Conservation (phyloP, 2,797 vertebrate genomes). For the Coendou prehensilis region DNA sequence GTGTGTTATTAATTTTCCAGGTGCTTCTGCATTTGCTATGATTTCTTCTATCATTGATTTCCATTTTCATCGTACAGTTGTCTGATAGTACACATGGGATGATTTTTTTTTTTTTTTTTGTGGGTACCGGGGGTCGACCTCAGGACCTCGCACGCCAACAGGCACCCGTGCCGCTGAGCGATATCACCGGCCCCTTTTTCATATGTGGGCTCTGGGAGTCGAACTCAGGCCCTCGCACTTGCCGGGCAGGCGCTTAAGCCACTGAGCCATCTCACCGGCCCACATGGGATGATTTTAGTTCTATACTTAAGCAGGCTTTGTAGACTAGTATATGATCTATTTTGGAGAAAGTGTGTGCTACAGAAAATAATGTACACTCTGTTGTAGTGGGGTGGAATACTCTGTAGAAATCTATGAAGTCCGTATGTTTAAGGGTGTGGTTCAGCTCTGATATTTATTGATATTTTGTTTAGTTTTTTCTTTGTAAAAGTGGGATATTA, state of each 20-base stretch:
- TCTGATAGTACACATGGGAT: not conserved
- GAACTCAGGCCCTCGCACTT: too few species aligned
- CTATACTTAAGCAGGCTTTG: not conserved
- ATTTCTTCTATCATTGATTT: not conserved
- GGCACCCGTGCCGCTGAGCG: too few species aligned
- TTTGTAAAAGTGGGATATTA: not conserved
- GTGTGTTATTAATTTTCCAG: not conserved
- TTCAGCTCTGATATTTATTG: not conserved
- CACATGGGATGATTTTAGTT: not conserved
- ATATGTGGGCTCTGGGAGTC: too few species aligned
- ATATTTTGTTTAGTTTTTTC: not conserved
- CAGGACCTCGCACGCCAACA: too few species aligned
- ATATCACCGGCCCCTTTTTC: too few species aligned
- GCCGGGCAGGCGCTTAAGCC: too few species aligned
- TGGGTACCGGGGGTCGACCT: too few species aligned
- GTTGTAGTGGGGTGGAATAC: not conserved
- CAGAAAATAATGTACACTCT: not conserved
- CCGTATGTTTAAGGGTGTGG: not conserved
- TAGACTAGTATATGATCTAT: not conserved
- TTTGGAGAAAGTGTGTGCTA: not conserved
- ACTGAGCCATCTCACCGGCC: too few species aligned
- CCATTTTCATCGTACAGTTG: not conserved
- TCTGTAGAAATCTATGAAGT: not conserved
- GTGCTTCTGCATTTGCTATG: not conserved
- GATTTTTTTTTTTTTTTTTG: too few species aligned